These are phyloP conservation scores for Strigamia maritima DNA, from an alignment of 2,888 invertebrate genomes.

Conservation along the genomic window DNA sequence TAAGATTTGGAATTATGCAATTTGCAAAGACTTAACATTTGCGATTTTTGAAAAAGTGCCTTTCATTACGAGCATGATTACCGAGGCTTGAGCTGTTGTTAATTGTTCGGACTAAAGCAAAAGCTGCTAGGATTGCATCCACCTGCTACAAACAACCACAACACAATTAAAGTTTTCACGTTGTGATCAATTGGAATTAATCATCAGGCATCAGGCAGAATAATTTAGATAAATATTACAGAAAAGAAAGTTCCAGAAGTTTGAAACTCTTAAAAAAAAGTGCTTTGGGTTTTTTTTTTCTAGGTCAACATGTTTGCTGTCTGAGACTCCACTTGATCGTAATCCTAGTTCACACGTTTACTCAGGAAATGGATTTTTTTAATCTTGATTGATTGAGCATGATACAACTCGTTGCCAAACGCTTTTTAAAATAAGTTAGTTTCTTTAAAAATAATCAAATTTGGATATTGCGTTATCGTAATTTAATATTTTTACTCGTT, in stretches of 20 bases:
- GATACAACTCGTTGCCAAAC: not conserved
- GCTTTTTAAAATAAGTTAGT: not conserved
- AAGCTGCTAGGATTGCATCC: conserved; percentile 5
- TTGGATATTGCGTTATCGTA: too few relatives aligned
- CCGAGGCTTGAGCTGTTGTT: not conserved
- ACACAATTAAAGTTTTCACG: not conserved
- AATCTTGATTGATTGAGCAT: not conserved
- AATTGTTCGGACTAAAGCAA: conserved; percentile 7
- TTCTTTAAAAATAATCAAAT: too few relatives aligned
- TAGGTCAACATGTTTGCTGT: not conserved
- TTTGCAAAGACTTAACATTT: not conserved
- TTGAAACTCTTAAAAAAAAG: too few relatives aligned
- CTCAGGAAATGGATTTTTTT: not conserved
- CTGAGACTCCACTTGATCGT: not conserved
- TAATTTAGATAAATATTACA: too few relatives aligned
- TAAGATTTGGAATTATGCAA: conserved; percentile 3
- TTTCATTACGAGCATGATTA: conserved; percentile 25
- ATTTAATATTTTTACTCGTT: too few relatives aligned
- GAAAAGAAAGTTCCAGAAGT: too few relatives aligned
- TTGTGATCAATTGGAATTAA: not conserved
- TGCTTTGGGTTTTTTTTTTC: too few relatives aligned
- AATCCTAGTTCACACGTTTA: conserved; percentile 5
- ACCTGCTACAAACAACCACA: conserved; percentile 8
- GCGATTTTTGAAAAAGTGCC: not conserved
- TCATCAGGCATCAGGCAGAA: too few relatives aligned